These are phyloP conservation scores for Coptodon bakossiorum DNA, from an alignment of 2,113 vertebrate genomes.

Conservation along the genomic window DNA sequence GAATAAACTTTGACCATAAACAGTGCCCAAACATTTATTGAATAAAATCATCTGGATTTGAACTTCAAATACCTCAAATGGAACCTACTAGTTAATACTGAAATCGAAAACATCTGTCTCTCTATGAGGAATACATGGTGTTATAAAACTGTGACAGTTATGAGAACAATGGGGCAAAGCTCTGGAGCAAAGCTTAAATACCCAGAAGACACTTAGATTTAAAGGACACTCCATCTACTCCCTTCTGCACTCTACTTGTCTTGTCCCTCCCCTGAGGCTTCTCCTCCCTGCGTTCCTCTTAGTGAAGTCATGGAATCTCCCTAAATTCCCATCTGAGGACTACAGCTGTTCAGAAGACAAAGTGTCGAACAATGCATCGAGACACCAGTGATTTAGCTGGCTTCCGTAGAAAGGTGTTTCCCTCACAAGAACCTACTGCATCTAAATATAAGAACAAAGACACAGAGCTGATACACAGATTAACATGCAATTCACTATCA, in stretches of 20 bases:
- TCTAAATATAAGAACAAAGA: not conserved
- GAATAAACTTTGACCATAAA: not conserved
- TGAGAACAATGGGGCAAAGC: not conserved
- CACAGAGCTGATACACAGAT: not conserved
- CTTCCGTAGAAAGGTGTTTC: not conserved
- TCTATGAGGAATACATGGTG: not conserved
- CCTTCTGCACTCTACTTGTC: not conserved
- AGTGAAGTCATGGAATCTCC: slow-evolving; percentile 54
- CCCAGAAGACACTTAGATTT: not conserved
- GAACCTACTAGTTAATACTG: not conserved
- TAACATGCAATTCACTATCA: not conserved
- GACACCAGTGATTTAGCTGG: not conserved
- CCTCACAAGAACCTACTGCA: not conserved
- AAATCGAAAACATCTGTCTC: not conserved
- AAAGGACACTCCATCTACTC: not conserved
- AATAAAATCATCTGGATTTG: not conserved
- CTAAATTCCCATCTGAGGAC: slow-evolving; percentile 31
- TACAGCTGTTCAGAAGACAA: slow-evolving; percentile 40
- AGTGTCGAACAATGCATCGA: not conserved
- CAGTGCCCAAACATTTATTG: not conserved
- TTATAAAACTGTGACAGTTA: not conserved
- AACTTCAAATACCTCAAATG: not conserved
- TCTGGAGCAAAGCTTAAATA: not conserved
- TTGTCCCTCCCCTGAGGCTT: slow-evolving; percentile 15
- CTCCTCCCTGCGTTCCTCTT: slow-evolving; percentile 22